Percentiles rank a stretch among this genome's conserved stretches.
Conservation (phyloP, 2,888 invertebrate genomes). For the Microctonus aethiopoides region DNA sequence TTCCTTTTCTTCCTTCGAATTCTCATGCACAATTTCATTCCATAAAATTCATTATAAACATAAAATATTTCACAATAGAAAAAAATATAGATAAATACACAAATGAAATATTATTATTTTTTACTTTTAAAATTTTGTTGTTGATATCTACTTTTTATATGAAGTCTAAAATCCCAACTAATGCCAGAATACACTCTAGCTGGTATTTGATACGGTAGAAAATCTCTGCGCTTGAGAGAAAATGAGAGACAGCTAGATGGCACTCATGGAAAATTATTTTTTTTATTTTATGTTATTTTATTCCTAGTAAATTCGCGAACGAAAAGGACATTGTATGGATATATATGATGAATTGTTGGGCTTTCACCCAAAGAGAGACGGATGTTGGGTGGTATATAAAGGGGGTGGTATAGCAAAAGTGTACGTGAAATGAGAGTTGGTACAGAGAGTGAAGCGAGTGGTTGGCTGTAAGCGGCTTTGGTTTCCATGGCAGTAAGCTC, state of each 20-base stretch:
- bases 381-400: constrained; percentile 26
- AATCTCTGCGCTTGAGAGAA: background rate
- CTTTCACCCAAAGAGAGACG: constrained; percentile 21
- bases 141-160: no score
- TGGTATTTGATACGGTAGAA: constrained; percentile 4
- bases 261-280: constrained; percentile 13
- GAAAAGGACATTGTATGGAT: constrained; percentile 54
- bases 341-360: constrained; percentile 39
- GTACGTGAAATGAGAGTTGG: constrained; percentile 37
- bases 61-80: background rate
- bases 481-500: constrained; percentile 68
- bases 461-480: constrained; percentile 67
- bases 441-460: constrained; percentile 55
- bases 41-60: background rate
- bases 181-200: background rate
- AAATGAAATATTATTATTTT: no score
- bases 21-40: background rate
- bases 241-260: background rate
- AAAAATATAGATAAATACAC: no score
- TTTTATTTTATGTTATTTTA: background rate
- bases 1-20: background rate
- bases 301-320: constrained; percentile 45
- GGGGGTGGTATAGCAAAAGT: background rate
- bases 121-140: background rate
- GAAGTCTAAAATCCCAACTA: background rate